Conservation (phyloP, 2,888 invertebrate species). For the Acrocyrtus sp. region DNA sequence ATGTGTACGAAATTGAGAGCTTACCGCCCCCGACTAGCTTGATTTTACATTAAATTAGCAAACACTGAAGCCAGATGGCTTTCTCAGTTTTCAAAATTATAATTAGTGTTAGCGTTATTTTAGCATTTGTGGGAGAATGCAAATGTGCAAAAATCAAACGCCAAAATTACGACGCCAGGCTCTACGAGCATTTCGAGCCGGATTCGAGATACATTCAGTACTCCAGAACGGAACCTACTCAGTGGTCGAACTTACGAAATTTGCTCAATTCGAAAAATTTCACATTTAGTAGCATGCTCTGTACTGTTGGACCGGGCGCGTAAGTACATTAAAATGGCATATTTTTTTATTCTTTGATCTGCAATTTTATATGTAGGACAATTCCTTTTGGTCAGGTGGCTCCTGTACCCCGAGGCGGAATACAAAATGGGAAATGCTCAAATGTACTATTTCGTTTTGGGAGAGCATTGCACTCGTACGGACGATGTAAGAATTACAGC, state of each 20-base stretch:
- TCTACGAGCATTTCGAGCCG: slow-evolving; percentile 32
- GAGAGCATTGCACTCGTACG: slow-evolving; percentile 22
- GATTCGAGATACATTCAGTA: slow-evolving; percentile 35
- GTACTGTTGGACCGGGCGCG: slow-evolving; percentile 34
- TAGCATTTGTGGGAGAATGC: background rate
- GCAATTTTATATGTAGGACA: background rate
- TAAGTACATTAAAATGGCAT: slow-evolving; percentile 6
- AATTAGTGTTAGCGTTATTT: background rate
- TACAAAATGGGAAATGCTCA: slow-evolving; percentile 23
- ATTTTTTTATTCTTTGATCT: background rate
- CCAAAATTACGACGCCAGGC: slow-evolving; percentile 30
- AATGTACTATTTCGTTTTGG: slow-evolving; percentile 24
- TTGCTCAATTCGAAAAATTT: background rate
- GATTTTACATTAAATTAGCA: no score
- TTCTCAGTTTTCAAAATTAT: no score
- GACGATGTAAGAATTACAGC: slow-evolving; percentile 25
- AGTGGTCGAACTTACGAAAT: slow-evolving; percentile 16
- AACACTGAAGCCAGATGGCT: no score
- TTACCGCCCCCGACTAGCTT: no score
- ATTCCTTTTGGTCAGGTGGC: slow-evolving; percentile 16
- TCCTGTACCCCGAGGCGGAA: slow-evolving; percentile 23
- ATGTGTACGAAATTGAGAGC: no score
- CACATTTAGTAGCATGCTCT: slow-evolving; percentile 26
- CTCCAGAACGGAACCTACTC: slow-evolving; percentile 17
- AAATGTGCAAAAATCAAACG: slow-evolving; percentile 11